These are phyloP conservation scores for Reticulitermes lucifugus DNA, from an alignment of 2,888 invertebrate genomes.

Conservation along the genomic window DNA sequence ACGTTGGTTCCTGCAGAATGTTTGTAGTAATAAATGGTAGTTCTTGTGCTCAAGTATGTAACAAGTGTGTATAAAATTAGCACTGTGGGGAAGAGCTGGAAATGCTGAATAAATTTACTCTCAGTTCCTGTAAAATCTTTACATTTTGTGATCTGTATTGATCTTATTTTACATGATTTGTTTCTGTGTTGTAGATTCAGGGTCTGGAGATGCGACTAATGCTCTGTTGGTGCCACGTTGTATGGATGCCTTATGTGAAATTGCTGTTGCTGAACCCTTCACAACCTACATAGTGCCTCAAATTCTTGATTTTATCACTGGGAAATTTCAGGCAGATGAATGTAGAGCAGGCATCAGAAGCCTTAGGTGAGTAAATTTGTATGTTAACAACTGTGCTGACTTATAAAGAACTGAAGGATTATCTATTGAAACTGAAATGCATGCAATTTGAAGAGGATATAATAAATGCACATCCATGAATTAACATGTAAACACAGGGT, in stretches of 20 bases:
- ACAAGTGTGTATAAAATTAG: too few relatives aligned
- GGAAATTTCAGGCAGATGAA: background rate
- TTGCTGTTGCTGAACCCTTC: conserved; percentile 67
- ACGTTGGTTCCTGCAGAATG: too few relatives aligned
- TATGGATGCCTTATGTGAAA: conserved; percentile 64
- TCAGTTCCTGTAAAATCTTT: background rate
- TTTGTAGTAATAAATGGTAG: too few relatives aligned
- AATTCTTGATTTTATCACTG: conserved; percentile 57
- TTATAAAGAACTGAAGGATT: too few relatives aligned
- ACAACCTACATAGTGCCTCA: conserved; percentile 62
- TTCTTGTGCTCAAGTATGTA: too few relatives aligned
- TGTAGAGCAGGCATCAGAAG: conserved; percentile 37
- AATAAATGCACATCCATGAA: too few relatives aligned
- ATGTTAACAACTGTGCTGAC: too few relatives aligned
- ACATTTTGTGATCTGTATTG: background rate
- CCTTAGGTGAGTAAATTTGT: conserved; percentile 27
- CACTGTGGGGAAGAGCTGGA: too few relatives aligned
- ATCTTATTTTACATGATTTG: background rate
- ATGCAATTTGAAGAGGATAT: too few relatives aligned
- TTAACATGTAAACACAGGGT: too few relatives aligned
- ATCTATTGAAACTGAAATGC: too few relatives aligned
- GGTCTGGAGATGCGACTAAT: conserved; percentile 2
- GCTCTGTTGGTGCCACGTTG: background rate
- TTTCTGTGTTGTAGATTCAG: background rate
- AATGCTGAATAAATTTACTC: too few relatives aligned